Evolutionary conservation across 2,113 vertebrate genomes (phyloP).

Genomic region (Alouatta palliata): DNA sequence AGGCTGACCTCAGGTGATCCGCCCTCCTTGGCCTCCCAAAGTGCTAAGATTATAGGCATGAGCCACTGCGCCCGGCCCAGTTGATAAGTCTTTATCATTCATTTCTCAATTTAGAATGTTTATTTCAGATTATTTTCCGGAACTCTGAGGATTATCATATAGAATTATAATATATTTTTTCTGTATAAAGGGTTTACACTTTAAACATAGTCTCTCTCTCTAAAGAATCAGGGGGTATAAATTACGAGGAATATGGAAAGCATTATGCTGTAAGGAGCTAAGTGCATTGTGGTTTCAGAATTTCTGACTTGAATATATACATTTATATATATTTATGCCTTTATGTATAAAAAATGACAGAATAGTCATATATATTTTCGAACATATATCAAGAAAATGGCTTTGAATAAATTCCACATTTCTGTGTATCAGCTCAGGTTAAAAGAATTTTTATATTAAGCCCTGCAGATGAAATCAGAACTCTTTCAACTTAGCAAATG

Average conservation of each 20-base stretch:
- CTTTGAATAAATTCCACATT: neutral
- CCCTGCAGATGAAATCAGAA: neutral
- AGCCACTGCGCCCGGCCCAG: too few species aligned
- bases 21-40: too few species aligned
- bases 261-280: neutral
- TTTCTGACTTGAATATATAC: neutral
- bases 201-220: neutral
- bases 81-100: neutral
- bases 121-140: neutral
- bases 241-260: neutral
- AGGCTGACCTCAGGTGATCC: too few species aligned
- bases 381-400: neutral
- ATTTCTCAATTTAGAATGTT: neutral
- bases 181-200: neutral
- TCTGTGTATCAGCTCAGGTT: constrained; percentile 7
- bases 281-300: neutral
- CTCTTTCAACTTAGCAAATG: constrained; percentile 42
- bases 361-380: neutral
- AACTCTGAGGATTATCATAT: neutral
- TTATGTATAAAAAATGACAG: neutral
- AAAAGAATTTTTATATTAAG: constrained; percentile 7
- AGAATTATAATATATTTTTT: neutral
- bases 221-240: neutral
- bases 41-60: too few species aligned
- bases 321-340: rapidly evolving